Conservation (phyloP, 2,888 invertebrate species). For the Harpagoxenus sublaevis region DNA sequence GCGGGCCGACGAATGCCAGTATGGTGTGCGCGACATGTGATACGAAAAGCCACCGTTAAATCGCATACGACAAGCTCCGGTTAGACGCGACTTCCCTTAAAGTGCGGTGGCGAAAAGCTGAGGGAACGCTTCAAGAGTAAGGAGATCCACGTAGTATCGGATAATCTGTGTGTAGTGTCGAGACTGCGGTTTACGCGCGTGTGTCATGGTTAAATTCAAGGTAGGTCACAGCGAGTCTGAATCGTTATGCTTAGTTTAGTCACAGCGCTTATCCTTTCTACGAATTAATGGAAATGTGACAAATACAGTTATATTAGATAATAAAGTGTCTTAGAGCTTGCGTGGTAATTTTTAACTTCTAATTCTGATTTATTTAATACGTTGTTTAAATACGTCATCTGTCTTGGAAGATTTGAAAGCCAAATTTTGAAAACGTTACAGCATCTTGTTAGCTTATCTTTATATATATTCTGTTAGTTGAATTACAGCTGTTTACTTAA, state of each 20-base stretch:
- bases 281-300: slow-evolving; percentile 14
- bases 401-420: not conserved
- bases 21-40: slow-evolving; percentile 78
- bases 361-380: not conserved
- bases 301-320: not conserved
- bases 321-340: not conserved
- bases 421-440: not conserved
- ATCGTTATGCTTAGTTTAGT: slow-evolving; percentile 7
- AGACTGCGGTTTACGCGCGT: slow-evolving; percentile 71
- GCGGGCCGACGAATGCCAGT: slow-evolving; percentile 65
- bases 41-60: slow-evolving; percentile 58
- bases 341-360: not conserved
- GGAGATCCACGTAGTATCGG: slow-evolving; percentile 51
- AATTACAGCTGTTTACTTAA: not conserved
- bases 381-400: not conserved
- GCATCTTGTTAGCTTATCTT: not conserved
- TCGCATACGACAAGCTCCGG: slow-evolving; percentile 7
- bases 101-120: slow-evolving; percentile 65
- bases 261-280: not conserved
- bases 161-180: slow-evolving; percentile 74
- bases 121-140: slow-evolving; percentile 15
- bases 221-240: slow-evolving; percentile 74
- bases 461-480: not conserved
- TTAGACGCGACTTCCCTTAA: slow-evolving; percentile 38
- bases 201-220: slow-evolving; percentile 83